Evolutionary conservation across 2,797 vertebrate genomes (phyloP).

Genomic region (Chanos chanos): DNA sequence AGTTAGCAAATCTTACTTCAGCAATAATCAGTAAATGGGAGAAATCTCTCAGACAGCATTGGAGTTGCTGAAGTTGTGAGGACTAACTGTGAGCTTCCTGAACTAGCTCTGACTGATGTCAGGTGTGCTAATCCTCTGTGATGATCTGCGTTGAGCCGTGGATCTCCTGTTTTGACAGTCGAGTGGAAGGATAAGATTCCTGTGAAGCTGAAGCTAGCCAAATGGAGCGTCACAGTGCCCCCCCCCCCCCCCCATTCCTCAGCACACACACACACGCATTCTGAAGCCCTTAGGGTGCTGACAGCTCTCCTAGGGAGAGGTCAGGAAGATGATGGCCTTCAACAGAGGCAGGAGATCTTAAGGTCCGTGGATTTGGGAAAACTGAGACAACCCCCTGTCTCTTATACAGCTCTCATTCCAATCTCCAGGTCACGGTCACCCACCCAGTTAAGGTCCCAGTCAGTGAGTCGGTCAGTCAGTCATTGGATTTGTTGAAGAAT

Average conservation of each 20-base stretch:
- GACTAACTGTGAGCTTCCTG: conserved; percentile 62
- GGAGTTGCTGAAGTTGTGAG: conserved; percentile 10
- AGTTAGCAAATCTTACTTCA: too few species aligned
- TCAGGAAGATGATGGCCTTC: too few species aligned
- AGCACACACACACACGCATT: conserved; percentile 55
- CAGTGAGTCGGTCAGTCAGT: not conserved
- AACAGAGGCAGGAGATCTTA: too few species aligned
- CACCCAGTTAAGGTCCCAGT: not conserved
- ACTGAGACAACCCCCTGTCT: conserved; percentile 54
- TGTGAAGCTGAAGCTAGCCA: conserved; percentile 58
- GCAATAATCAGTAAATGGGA: too few species aligned
- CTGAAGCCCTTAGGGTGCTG: conserved; percentile 59
- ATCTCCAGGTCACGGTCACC: conserved; percentile 22
- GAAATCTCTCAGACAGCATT: too few species aligned
- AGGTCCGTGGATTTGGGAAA: too few species aligned
- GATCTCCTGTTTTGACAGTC: conserved; percentile 53
- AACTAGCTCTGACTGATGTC: conserved; percentile 53
- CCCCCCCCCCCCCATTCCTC: not conserved
- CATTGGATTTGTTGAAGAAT: conserved; percentile 43
- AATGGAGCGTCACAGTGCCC: conserved; percentile 15
- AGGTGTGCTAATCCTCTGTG: conserved; percentile 63
- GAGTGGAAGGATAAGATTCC: conserved; percentile 63
- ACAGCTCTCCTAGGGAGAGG: conserved; percentile 69
- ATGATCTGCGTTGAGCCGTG: conserved; percentile 51
- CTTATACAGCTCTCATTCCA: not conserved